Evolutionary conservation across 1,140 invertebrate genomes (phyloP).

Genomic region (Drosophila kepulauana): DNA sequence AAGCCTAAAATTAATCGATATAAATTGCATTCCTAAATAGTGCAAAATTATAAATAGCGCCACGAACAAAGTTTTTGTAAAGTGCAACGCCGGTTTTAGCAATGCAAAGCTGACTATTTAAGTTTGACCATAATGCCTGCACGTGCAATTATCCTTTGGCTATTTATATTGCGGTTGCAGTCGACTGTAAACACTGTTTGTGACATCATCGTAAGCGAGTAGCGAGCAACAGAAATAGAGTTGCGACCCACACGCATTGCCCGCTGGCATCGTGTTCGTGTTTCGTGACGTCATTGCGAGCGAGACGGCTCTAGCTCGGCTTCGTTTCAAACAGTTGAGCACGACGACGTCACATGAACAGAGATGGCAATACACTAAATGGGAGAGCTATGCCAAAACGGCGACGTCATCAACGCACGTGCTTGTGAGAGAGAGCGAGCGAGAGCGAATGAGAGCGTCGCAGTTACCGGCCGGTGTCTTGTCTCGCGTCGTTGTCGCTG

Average conservation of each 20-base stretch:
- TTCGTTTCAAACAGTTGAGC: conserved; percentile 21
- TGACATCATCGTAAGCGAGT: conserved; percentile 60
- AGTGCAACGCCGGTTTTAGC: conserved; percentile 46
- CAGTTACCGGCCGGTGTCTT: conserved; percentile 68
- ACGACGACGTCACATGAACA: conserved; percentile 53
- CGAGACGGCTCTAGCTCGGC: neutral
- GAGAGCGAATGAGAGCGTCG: conserved; percentile 16
- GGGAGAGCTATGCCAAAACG: conserved; percentile 17
- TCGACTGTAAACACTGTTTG: conserved; percentile 22
- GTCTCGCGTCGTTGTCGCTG: conserved; percentile 15
- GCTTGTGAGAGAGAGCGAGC: conserved; percentile 26
- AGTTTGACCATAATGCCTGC: conserved; percentile 17
- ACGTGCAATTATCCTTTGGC: conserved; percentile 61
- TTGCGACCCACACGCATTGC: neutral
- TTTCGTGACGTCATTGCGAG: conserved; percentile 32
- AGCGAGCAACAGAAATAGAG: conserved; percentile 9
- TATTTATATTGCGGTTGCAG: conserved; percentile 63
- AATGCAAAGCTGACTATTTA: conserved; percentile 31
- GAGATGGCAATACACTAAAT: conserved; percentile 11
- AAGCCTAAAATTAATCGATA: neutral
- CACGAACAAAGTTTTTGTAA: neutral
- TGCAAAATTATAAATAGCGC: neutral
- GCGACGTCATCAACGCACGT: conserved; percentile 51
- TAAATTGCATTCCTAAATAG: conserved; percentile 4
- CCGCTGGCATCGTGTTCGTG: neutral